phyloP scores from a whole-genome alignment of 2,797 vertebrate genomes.

The Melanotaenia pygmaea region DNA sequence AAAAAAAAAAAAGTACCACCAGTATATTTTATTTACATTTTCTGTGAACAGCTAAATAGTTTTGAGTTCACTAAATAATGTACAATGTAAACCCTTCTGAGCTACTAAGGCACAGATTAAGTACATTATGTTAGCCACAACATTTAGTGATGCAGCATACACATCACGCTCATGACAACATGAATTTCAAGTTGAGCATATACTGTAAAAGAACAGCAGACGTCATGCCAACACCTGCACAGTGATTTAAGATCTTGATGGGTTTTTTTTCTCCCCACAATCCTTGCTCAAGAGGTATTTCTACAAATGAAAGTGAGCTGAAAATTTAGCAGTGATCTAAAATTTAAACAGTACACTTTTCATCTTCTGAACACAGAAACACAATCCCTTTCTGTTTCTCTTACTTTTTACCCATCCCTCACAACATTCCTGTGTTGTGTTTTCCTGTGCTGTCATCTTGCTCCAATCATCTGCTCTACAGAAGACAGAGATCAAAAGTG shows the following conservation, averaged over 20 bases:
- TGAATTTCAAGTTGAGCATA: conserved; percentile 9
- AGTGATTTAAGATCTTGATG: conserved; percentile 18
- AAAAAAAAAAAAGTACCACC: neutral
- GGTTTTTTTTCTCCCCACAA: neutral
- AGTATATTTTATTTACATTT: conserved; percentile 1
- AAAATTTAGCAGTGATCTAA: neutral
- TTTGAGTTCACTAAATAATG: neutral
- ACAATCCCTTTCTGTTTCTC: conserved; percentile 1
- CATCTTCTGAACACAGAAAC: conserved; percentile 19
- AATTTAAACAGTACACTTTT: conserved; percentile 14
- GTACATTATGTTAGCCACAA: neutral
- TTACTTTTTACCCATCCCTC: conserved; percentile 8
- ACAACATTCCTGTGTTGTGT: conserved; percentile 17
- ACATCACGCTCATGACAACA: neutral
- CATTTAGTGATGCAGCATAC: neutral
- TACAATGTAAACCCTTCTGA: neutral
- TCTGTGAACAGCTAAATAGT: neutral
- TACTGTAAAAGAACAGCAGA: conserved; percentile 5
- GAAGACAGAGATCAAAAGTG: conserved; percentile 54
- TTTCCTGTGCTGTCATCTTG: conserved; percentile 39
- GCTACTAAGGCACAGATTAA: neutral
- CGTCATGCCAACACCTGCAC: neutral
- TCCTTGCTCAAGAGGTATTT: conserved; percentile 6
- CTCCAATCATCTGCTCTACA: conserved; percentile 40
- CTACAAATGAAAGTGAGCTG: conserved; percentile 11